phyloP scores from a whole-genome alignment of 2,113 vertebrate genomes.

The Chionodraco myersi region DNA sequence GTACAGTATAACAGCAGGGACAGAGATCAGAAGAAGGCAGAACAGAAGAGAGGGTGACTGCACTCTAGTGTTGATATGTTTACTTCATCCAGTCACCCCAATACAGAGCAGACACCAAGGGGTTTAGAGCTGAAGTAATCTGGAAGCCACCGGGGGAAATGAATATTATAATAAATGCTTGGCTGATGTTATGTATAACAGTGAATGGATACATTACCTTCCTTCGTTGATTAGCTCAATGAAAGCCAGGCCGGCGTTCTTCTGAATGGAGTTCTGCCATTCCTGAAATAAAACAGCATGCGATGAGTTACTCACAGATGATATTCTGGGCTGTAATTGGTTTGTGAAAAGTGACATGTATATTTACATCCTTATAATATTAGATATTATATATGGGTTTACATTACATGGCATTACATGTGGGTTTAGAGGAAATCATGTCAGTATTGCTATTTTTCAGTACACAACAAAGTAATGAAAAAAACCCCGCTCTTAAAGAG shows the following conservation, averaged over 20 bases:
- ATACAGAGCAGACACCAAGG: slow-evolving; percentile 29
- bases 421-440: background rate
- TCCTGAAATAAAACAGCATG: slow-evolving; percentile 87
- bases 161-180: background rate
- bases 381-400: slow-evolving; percentile 8
- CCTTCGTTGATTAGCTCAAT: slow-evolving; percentile 99
- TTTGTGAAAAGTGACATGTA: background rate
- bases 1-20: slow-evolving; percentile 11
- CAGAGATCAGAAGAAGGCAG: background rate
- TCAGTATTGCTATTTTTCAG: background rate
- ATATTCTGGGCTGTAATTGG: background rate
- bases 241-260: slow-evolving; percentile 98
- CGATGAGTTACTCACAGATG: slow-evolving; percentile 12
- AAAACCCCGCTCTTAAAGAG: slow-evolving; percentile 21
- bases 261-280: slow-evolving; percentile 99
- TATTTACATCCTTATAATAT: slow-evolving; percentile 1
- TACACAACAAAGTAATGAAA: slow-evolving; percentile 14
- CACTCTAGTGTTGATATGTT: slow-evolving; percentile 10
- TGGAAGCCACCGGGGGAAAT: background rate
- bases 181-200: background rate
- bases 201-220: slow-evolving; percentile 85
- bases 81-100: slow-evolving; percentile 9
- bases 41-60: background rate
- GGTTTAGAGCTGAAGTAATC: slow-evolving; percentile 56
- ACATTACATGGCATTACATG: background rate